Percentiles rank a stretch among this genome's conserved stretches.
phyloP scores from a whole-genome alignment of 1,140 invertebrate genomes.

The Scaptomyza montana region DNA sequence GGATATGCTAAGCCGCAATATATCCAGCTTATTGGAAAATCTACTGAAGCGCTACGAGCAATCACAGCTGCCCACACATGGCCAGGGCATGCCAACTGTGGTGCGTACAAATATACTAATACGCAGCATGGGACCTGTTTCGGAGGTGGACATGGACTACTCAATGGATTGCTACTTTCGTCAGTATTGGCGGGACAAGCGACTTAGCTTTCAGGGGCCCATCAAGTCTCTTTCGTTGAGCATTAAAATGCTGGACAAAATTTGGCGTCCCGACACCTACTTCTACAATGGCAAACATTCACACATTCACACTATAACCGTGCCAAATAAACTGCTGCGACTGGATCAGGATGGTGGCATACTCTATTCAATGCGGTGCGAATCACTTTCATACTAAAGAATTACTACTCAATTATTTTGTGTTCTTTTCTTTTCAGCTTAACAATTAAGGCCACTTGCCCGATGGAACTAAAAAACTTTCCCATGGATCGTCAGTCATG shows the following conservation, averaged over 20 bases:
- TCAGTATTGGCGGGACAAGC: slow-evolving; percentile 93
- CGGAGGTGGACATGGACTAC: slow-evolving; percentile 98
- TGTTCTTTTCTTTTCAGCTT: slow-evolving; percentile 86
- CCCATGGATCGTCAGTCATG: slow-evolving; percentile 98
- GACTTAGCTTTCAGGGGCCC: slow-evolving; percentile 92
- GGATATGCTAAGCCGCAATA: slow-evolving; percentile 91
- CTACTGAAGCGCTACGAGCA: slow-evolving; percentile 95
- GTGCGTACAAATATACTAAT: slow-evolving; percentile 96
- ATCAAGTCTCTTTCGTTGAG: slow-evolving; percentile 92
- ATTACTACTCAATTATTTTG: neutral
- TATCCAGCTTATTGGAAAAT: slow-evolving; percentile 92
- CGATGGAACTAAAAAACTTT: slow-evolving; percentile 98
- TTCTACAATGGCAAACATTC: slow-evolving; percentile 97
- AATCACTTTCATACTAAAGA: slow-evolving; percentile 31
- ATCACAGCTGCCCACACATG: slow-evolving; percentile 93
- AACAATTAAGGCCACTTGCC: slow-evolving; percentile 98
- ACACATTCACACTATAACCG: slow-evolving; percentile 97
- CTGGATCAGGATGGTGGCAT: slow-evolving; percentile 95
- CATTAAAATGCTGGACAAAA: slow-evolving; percentile 95
- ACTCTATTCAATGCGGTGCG: slow-evolving; percentile 96
- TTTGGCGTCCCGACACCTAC: slow-evolving; percentile 98
- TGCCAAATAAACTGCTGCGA: slow-evolving; percentile 96
- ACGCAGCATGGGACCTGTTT: slow-evolving; percentile 97
- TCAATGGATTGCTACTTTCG: slow-evolving; percentile 99
- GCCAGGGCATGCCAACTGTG: slow-evolving; percentile 92